Percentiles rank a stretch among this genome's conserved stretches.
These are phyloP conservation scores for Octopus bimaculoides DNA, from an alignment of 1,140 invertebrate genomes.

Conservation along the genomic window DNA sequence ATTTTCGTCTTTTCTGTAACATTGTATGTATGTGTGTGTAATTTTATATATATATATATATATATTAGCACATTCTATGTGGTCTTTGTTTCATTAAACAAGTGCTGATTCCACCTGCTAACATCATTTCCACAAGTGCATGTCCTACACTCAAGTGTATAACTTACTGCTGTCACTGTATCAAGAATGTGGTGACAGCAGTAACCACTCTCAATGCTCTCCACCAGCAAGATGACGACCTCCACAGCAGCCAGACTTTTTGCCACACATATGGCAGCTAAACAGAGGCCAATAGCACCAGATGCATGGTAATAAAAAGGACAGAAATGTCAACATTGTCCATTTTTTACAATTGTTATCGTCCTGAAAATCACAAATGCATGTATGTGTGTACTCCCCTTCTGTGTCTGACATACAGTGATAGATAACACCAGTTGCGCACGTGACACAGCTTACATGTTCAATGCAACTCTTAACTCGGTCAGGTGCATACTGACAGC, in stretches of 20 bases:
- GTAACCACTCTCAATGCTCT: constrained; percentile 7
- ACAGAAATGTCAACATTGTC: constrained; percentile 81
- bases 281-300: constrained; percentile 88
- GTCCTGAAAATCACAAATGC: constrained; percentile 56
- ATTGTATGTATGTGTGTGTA: no score
- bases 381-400: constrained; percentile 61
- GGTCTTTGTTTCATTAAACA: no score
- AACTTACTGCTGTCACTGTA: no score
- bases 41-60: no score
- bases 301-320: constrained; percentile 85
- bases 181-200: no score
- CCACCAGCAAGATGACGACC: constrained; percentile 72
- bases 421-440: constrained; percentile 83
- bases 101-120: no score
- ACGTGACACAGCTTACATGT: constrained; percentile 74
- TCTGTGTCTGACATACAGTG: constrained; percentile 82
- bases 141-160: no score
- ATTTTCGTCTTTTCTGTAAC: no score
- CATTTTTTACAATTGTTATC: constrained; percentile 62
- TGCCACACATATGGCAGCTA: constrained; percentile 79
- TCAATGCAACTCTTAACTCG: constrained; percentile 77
- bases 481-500: constrained; percentile 87
- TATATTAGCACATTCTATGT: no score
- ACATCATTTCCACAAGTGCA: no score
- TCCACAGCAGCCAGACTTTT: constrained; percentile 76